Percentiles rank a stretch among this genome's conserved stretches.
Evolutionary conservation across 2,113 vertebrate species (phyloP).

Genomic region (Bubo scandiacus): DNA sequence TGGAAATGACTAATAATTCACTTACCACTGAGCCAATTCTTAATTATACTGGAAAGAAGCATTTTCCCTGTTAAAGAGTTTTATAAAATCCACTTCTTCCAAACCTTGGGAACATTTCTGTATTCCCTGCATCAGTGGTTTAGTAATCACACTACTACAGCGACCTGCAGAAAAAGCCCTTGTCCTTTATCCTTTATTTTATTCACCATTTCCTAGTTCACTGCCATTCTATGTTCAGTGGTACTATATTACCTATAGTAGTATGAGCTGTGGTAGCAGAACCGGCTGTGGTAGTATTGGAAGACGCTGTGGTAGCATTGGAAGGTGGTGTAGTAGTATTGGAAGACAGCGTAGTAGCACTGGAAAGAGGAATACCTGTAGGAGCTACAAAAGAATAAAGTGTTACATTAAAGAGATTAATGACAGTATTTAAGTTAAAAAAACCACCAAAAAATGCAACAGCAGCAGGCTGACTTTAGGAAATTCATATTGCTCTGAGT

Average conservation of each 20-base stretch:
- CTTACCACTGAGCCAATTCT: neutral
- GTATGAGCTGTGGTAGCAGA: neutral
- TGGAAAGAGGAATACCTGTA: rapidly evolving
- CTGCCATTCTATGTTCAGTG: neutral
- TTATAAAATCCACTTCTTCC: neutral
- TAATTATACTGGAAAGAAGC: neutral
- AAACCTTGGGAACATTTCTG: neutral
- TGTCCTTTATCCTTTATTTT: neutral
- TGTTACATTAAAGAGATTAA: neutral
- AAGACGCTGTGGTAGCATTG: neutral
- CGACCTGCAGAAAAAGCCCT: neutral
- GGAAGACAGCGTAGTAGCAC: rapidly evolving
- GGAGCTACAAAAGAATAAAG: neutral
- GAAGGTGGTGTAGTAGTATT: rapidly evolving
- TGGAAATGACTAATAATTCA: neutral
- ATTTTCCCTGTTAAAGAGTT: neutral
- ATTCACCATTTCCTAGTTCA: neutral
- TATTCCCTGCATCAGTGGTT: neutral
- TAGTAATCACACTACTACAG: neutral
- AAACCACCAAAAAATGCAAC: neutral
- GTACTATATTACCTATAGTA: constrained; percentile 48
- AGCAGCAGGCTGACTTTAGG: neutral
- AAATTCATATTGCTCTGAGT: neutral
- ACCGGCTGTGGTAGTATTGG: neutral
- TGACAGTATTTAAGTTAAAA: neutral